phyloP scores from a whole-genome alignment of 2,888 invertebrate species.

The Tromatobia lineatoria region DNA sequence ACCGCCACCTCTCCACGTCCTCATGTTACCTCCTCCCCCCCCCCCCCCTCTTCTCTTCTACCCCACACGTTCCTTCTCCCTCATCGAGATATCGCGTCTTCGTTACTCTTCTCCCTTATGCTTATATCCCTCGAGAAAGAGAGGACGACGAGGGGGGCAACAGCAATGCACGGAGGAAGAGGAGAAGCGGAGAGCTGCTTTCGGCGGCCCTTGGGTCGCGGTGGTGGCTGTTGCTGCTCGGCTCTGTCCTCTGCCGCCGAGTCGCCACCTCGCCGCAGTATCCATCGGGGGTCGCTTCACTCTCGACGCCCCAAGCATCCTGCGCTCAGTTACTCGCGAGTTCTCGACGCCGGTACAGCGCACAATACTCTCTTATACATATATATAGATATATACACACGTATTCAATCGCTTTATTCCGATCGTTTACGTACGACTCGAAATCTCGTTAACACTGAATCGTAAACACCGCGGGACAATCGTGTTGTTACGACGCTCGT shows the following conservation, averaged over 20 bases:
- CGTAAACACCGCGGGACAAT: not conserved
- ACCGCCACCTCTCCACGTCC: conserved; percentile 59
- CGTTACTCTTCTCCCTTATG: conserved; percentile 53
- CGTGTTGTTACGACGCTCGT: not conserved
- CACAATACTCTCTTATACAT: conserved; percentile 23
- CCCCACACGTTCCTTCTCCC: conserved; percentile 38
- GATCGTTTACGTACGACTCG: not conserved
- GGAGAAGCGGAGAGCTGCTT: conserved; percentile 34
- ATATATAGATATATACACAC: conserved; percentile 68
- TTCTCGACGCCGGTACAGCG: conserved; percentile 65
- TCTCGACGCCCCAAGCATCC: conserved; percentile 72
- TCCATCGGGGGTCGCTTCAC: conserved; percentile 80
- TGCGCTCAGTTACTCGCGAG: conserved; percentile 68
- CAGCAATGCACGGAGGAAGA: conserved; percentile 12
- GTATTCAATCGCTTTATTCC: not conserved
- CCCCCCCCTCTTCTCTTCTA: conserved; percentile 40
- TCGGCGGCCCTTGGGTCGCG: conserved; percentile 42
- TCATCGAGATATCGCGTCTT: conserved; percentile 23
- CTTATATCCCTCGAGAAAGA: conserved; percentile 22
- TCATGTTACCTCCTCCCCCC: conserved; percentile 41
- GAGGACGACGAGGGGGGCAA: conserved; percentile 14
- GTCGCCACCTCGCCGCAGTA: conserved; percentile 73
- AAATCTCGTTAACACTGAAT: not conserved
- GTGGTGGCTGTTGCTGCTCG: conserved; percentile 22
- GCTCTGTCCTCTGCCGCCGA: conserved; percentile 49